Percentiles rank a stretch among this genome's conserved stretches.
Conservation (phyloP, 1,140 invertebrate species). For the Phymastichus coffea region DNA sequence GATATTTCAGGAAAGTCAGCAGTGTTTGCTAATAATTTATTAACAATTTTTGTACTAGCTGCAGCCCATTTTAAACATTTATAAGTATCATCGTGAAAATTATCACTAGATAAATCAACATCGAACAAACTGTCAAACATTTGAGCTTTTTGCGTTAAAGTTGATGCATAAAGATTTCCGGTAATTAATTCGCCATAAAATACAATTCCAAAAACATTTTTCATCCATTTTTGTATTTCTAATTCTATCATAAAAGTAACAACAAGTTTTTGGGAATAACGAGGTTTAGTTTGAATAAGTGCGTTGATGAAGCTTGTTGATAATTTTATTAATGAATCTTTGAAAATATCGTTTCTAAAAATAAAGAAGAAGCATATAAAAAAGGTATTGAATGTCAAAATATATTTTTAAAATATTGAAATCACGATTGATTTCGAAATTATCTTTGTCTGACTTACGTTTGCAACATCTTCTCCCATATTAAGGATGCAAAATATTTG, state of each 20-base stretch:
- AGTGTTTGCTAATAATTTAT: slow-evolving; percentile 36
- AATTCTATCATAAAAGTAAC: slow-evolving; percentile 38
- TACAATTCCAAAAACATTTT: slow-evolving; percentile 37
- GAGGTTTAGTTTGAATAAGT: slow-evolving; percentile 37
- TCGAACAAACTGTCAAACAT: slow-evolving; percentile 30
- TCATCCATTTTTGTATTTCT: slow-evolving; percentile 43
- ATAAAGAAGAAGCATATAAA: neutral
- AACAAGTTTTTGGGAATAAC: slow-evolving; percentile 31
- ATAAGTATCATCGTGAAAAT: slow-evolving; percentile 35
- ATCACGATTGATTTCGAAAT: too few species aligned
- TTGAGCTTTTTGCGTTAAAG: slow-evolving; percentile 33
- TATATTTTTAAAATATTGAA: too few species aligned
- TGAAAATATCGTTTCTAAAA: slow-evolving; percentile 41
- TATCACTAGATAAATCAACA: slow-evolving; percentile 34
- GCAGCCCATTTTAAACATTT: slow-evolving; percentile 48
- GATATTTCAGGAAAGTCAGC: slow-evolving; percentile 31
- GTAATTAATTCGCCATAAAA: slow-evolving; percentile 46
- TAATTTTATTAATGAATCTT: slow-evolving; percentile 47
- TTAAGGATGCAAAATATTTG: slow-evolving; percentile 21
- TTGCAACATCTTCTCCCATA: slow-evolving; percentile 24
- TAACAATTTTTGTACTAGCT: slow-evolving; percentile 43
- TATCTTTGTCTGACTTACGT: slow-evolving; percentile 16
- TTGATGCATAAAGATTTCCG: slow-evolving; percentile 40
- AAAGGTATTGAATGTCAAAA: too few species aligned
- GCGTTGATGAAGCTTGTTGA: slow-evolving; percentile 51